These are phyloP conservation scores for Pygocentrus nattereri DNA, from an alignment of 2,797 vertebrate species.

Conservation along the genomic window DNA sequence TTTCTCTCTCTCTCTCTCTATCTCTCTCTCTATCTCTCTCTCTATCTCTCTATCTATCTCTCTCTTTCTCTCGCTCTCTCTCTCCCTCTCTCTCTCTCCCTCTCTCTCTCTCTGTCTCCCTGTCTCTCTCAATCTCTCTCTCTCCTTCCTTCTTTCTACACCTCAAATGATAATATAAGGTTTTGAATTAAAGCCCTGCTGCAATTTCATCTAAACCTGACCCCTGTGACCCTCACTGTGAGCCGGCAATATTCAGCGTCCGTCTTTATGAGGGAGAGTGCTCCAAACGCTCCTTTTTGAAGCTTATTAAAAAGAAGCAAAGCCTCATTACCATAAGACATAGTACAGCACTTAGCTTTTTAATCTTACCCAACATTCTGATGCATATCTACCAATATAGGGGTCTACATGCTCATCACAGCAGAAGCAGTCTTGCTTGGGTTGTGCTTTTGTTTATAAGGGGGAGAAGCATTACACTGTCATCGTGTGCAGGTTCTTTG, in stretches of 20 bases:
- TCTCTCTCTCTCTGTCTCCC: neutral
- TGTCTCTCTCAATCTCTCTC: neutral
- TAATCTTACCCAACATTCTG: slow-evolving; percentile 72
- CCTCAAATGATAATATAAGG: slow-evolving; percentile 72
- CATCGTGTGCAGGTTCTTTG: slow-evolving; percentile 24
- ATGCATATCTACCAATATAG: slow-evolving; percentile 69
- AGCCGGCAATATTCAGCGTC: slow-evolving; percentile 74
- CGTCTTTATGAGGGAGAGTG: slow-evolving; percentile 63
- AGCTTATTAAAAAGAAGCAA: slow-evolving; percentile 76
- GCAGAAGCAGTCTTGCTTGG: slow-evolving; percentile 44
- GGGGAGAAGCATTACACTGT: slow-evolving; percentile 3
- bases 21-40: neutral
- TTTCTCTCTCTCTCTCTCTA: slow-evolving; percentile 5
- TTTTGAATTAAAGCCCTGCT: slow-evolving; percentile 76
- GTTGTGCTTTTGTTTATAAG: neutral
- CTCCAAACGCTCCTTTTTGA: slow-evolving; percentile 54
- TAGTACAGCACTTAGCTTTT: slow-evolving; percentile 73
- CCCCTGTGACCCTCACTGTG: slow-evolving; percentile 69
- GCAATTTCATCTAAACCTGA: slow-evolving; percentile 79
- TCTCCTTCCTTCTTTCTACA: slow-evolving; percentile 45
- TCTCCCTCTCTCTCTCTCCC: neutral
- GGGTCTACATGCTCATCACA: slow-evolving; percentile 52
- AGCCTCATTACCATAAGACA: slow-evolving; percentile 79
- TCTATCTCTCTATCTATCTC: slow-evolving; percentile 2
- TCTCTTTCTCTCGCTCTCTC: neutral